Evolutionary conservation across 2,888 invertebrate genomes (phyloP).

Genomic region (Agrotis clavis): DNA sequence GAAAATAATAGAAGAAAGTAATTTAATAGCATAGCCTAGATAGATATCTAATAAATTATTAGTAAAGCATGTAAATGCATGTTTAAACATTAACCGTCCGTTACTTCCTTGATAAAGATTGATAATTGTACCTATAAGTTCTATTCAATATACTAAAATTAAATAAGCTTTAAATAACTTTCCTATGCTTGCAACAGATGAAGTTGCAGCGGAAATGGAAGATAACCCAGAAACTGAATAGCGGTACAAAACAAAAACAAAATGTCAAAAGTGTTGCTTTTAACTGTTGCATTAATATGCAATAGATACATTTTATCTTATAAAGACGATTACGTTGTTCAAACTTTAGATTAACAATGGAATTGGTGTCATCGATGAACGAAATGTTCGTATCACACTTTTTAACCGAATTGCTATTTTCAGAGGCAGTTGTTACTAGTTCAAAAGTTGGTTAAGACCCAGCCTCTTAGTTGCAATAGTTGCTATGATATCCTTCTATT

Average conservation of each 20-base stretch:
- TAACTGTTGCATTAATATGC: conserved; percentile 10
- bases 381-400: conserved; percentile 5
- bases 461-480: not conserved
- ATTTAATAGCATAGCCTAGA: not conserved
- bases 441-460: not conserved
- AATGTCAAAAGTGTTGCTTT: conserved; percentile 8
- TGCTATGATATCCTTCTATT: no score
- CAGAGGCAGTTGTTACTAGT: not conserved
- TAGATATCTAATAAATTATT: not conserved
- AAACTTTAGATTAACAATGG: conserved; percentile 1
- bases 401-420: conserved; percentile 3
- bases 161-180: conserved; percentile 2
- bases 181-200: conserved; percentile 12
- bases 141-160: conserved; percentile 9
- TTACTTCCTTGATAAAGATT: not conserved
- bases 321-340: not conserved
- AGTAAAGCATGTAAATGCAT: not conserved
- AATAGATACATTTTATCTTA: conserved; percentile 15
- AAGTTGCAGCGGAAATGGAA: not conserved
- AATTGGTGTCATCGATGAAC: not conserved
- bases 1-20: no score
- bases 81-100: not conserved
- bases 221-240: conserved; percentile 24
- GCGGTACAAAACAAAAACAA: conserved; percentile 25
- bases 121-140: conserved; percentile 1